Percentiles rank a stretch among this genome's conserved stretches.
phyloP scores from a whole-genome alignment of 2,113 vertebrate genomes.

The Prunella fulvescens region DNA sequence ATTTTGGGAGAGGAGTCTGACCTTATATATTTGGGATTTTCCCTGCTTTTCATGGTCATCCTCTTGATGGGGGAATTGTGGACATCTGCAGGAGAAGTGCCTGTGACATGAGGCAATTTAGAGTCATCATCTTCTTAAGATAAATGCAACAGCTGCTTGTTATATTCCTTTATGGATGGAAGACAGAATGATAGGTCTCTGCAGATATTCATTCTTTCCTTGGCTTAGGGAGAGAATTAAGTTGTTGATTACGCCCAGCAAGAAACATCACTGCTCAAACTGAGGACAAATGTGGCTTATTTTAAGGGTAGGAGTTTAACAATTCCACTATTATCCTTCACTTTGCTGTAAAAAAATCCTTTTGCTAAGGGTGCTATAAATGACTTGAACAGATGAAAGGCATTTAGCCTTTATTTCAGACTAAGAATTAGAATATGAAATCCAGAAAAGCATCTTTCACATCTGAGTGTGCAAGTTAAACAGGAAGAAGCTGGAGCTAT shows the following conservation, averaged over 20 bases:
- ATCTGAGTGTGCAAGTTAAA: neutral
- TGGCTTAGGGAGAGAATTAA: constrained; percentile 49
- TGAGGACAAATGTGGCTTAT: constrained; percentile 53
- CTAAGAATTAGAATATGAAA: constrained; percentile 45
- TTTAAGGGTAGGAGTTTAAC: constrained; percentile 37
- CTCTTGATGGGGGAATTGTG: neutral
- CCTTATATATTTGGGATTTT: neutral
- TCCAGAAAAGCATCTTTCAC: constrained; percentile 6
- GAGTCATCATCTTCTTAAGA: constrained; percentile 58
- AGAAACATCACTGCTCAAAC: constrained; percentile 55
- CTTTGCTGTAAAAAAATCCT: neutral
- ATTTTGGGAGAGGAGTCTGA: neutral
- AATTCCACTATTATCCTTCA: constrained; percentile 36
- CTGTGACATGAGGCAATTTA: constrained; percentile 61
- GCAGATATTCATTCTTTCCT: constrained; percentile 41
- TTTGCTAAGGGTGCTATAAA: constrained; percentile 5
- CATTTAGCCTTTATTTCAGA: constrained; percentile 39
- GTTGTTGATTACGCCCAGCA: constrained; percentile 52
- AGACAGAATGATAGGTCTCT: constrained; percentile 60
- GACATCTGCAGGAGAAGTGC: constrained; percentile 57
- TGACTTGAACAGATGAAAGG: constrained; percentile 5
- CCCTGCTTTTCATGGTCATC: constrained; percentile 15
- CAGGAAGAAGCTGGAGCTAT: neutral
- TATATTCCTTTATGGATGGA: constrained; percentile 43
- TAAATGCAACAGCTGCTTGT: constrained; percentile 70